Percentiles rank a stretch among this genome's conserved stretches.
Evolutionary conservation across 2,797 vertebrate species (phyloP).

Genomic region (Cottoperca gobio): DNA sequence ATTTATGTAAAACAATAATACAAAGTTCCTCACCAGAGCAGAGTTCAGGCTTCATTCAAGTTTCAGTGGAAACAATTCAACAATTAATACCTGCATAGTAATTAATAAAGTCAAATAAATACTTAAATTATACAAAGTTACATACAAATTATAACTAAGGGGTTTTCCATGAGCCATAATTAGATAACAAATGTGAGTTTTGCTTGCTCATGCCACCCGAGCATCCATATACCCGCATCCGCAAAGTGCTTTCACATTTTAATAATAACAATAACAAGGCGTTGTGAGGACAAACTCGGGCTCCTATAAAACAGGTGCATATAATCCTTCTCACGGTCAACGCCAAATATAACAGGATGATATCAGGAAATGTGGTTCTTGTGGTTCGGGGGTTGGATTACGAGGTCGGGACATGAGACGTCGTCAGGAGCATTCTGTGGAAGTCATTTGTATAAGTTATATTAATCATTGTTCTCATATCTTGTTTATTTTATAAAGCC

Average conservation of each 20-base stretch:
- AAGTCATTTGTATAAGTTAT: not conserved
- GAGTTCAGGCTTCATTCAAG: not conserved
- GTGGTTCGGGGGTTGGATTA: slow-evolving; percentile 16
- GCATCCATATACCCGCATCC: not conserved
- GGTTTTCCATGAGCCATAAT: not conserved
- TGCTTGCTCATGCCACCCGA: not conserved
- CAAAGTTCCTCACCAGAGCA: too few species aligned
- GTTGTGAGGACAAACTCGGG: not conserved
- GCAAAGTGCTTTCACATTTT: not conserved
- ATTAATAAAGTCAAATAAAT: not conserved
- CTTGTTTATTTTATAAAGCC: not conserved
- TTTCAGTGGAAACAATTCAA: not conserved
- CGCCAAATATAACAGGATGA: not conserved
- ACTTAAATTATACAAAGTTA: not conserved
- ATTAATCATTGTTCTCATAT: not conserved
- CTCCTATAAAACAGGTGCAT: not conserved
- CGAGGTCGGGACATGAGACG: not conserved
- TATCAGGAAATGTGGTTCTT: slow-evolving; percentile 5
- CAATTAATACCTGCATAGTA: not conserved
- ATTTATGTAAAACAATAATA: not conserved
- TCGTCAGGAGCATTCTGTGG: not conserved
- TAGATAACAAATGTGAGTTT: not conserved
- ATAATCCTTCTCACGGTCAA: not conserved
- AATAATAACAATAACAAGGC: not conserved
- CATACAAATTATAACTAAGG: too few species aligned